These are phyloP conservation scores for Ardeotis arabs DNA, from an alignment of 2,113 vertebrate genomes.

Conservation along the genomic window DNA sequence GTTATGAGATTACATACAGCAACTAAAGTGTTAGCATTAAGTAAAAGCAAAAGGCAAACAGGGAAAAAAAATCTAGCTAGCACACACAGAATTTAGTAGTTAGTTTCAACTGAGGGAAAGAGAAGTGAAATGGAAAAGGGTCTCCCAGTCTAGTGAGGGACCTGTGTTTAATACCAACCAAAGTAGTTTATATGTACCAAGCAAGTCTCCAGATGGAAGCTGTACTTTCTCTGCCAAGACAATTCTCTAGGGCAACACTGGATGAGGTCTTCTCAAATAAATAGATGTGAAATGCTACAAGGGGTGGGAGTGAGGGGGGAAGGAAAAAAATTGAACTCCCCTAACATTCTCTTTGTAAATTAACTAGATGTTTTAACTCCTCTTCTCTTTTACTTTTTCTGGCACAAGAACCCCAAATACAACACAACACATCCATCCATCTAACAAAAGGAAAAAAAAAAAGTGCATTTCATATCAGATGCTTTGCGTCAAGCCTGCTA, in stretches of 20 bases:
- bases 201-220: conserved; percentile 29
- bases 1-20: background rate
- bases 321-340: background rate
- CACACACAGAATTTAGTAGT: background rate
- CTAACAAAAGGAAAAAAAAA: conserved; percentile 4
- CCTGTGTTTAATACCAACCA: background rate
- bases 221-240: background rate
- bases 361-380: background rate
- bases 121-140: background rate
- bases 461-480: conserved; percentile 9
- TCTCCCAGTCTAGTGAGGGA: background rate
- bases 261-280: conserved; percentile 32
- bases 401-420: background rate
- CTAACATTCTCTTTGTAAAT: background rate
- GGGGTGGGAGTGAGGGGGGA: background rate
- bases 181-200: background rate
- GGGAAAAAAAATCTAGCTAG: background rate
- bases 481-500: conserved; percentile 38
- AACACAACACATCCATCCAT: conserved; percentile 30
- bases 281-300: background rate
- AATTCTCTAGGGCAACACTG: background rate
- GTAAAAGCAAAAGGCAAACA: background rate
- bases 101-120: background rate
- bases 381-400: background rate
- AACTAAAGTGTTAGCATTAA: background rate